Evolutionary conservation across 2,797 vertebrate genomes (phyloP), one percentile per base, ranked within the genome.

Genomic region (Acanthopagrus latus): DNA sequence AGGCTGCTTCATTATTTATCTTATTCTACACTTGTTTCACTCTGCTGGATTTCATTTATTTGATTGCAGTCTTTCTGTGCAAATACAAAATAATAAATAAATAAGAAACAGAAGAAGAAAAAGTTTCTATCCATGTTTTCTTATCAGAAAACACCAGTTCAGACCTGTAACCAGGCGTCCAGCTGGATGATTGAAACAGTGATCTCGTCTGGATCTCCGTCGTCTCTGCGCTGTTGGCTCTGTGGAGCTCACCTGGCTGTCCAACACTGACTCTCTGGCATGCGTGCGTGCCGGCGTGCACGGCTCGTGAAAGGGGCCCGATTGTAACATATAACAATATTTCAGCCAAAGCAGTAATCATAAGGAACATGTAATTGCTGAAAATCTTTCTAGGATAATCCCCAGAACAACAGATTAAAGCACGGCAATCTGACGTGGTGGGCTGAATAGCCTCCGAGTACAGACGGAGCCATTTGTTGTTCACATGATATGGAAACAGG

Each of bases 401-500:
- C 85, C 60, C 71, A 74, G 77, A 88, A 93, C 85, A 87, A 82
- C 86, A 93, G 92, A 92, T 94, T 92, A 91, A 86, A 89, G 79
- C 76, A 43, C 55, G 29, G 72, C 83, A 90, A 86, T 90, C 87
- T 85, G 73, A 89, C 89, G 83, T 78, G 27, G 73, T 70, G 82
- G 55, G 72, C 69, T 78, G 78, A 52, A 85, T 84, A 71, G 78
- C 86, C 79, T 76, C 38, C 48, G 78, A 87, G 50, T 69, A 74
- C 70, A 87, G 83, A 78, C 85, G 60, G 56, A 66, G 21, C 62
- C 54, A 74, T 89, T 89, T 84, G 81, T 82, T 80, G 74, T 86
- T 76, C 71, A 71, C 44, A 82, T 81, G 57, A 90, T 77, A 84
- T 74, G 72, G 59, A 82, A 83, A 86, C 74, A 38, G 64, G 81